phyloP scores from a whole-genome alignment of 2,797 vertebrate species.

The Notolepis coatsorum region DNA sequence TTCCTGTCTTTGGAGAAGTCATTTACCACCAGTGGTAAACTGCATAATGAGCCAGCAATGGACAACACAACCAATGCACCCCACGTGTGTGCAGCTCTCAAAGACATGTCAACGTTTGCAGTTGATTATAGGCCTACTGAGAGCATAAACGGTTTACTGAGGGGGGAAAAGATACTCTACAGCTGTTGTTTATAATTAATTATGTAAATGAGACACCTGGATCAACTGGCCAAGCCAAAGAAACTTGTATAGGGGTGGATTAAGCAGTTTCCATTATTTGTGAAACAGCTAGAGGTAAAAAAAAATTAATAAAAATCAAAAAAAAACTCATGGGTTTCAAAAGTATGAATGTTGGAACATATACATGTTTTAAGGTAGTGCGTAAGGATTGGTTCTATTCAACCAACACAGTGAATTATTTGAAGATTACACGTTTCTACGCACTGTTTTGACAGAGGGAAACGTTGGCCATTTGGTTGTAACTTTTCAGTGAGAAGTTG shows the following conservation, averaged over 20 bases:
- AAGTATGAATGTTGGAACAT: neutral
- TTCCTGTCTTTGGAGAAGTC: neutral
- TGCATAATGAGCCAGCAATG: neutral
- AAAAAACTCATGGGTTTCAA: no score
- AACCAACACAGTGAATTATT: neutral
- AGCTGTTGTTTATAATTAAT: no score
- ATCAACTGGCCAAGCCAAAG: slow-evolving; percentile 7
- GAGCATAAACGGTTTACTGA: no score
- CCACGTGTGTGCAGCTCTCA: neutral
- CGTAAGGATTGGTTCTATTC: neutral
- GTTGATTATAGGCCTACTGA: no score
- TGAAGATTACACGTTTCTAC: slow-evolving; percentile 17
- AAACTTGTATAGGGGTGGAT: neutral
- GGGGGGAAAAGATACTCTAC: neutral
- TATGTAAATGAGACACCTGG: no score
- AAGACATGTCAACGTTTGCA: neutral
- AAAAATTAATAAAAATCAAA: no score
- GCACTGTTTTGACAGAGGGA: slow-evolving; percentile 12
- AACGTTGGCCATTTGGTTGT: slow-evolving; percentile 44
- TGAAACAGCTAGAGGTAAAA: neutral
- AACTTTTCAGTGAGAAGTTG: slow-evolving; percentile 48
- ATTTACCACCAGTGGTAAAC: neutral
- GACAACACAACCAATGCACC: neutral
- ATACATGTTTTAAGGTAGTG: neutral
- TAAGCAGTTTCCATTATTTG: neutral